These are phyloP conservation scores for Beroe ovata DNA, from an alignment of 37 sponge, comb jelly and placozoan genomes.

Conservation along the genomic window DNA sequence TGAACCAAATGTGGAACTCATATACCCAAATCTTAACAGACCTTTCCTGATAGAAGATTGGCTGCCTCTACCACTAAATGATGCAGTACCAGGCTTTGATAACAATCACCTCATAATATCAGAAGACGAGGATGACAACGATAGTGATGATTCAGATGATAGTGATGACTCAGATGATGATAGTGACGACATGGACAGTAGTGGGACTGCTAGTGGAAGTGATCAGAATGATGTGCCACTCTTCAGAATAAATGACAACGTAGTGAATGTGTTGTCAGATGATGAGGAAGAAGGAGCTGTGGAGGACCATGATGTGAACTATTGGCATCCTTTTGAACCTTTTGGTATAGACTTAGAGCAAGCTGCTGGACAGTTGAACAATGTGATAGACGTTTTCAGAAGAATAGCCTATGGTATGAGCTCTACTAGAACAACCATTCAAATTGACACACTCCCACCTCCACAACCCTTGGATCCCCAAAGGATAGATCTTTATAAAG, in stretches of 20 bases:
- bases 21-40: not conserved
- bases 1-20: not conserved
- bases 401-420: conserved; percentile 33
- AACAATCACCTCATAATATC: not conserved
- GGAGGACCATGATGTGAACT: not conserved
- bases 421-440: conserved; percentile 9
- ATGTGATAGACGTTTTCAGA: conserved; percentile 37
- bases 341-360: not conserved
- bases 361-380: not conserved
- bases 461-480: conserved; percentile 5
- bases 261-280: not conserved
- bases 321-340: conserved; percentile 53
- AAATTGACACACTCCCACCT: conserved; percentile 19
- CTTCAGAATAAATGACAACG: conserved; percentile 7
- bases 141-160: conserved; percentile 13
- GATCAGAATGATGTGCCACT: not conserved
- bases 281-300: conserved; percentile 38
- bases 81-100: not conserved
- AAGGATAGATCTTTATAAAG: conserved; percentile 48
- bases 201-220: not conserved
- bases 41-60: not conserved
- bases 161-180: not conserved
- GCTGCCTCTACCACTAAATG: not conserved
- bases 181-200: conserved; percentile 12
- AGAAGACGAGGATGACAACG: not conserved